Percentiles rank a stretch among this genome's conserved stretches.
phyloP scores from a whole-genome alignment of 2,888 invertebrate genomes.

The Agrochola circellaris region DNA sequence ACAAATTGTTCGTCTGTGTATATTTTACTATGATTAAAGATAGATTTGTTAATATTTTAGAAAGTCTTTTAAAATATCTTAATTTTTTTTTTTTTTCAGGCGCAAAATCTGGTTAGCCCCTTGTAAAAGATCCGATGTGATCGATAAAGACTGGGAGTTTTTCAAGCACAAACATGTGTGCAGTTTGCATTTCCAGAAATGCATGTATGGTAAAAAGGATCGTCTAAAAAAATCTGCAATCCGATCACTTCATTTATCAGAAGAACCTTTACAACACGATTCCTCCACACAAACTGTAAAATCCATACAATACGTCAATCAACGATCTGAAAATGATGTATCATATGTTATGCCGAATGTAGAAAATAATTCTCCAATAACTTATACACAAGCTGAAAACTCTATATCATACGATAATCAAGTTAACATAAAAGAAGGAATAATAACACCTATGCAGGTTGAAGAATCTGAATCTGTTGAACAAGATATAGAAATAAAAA shows the following conservation, averaged over 20 bases:
- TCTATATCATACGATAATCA: not conserved
- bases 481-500: constrained; percentile 1
- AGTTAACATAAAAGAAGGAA: constrained; percentile 13
- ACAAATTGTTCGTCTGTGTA: not conserved
- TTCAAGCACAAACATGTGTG: constrained; percentile 35
- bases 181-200: constrained; percentile 31
- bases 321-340: not conserved
- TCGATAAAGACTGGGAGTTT: constrained; percentile 24
- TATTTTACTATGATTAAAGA: not conserved
- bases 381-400: constrained; percentile 7
- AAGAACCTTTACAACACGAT: constrained; percentile 27
- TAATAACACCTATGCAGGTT: not conserved
- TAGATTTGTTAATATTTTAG: not conserved
- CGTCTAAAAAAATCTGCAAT: constrained; percentile 27
- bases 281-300: constrained; percentile 25
- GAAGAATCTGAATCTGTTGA: constrained; percentile 1
- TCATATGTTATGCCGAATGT: not conserved
- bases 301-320: not conserved
- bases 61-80: not conserved
- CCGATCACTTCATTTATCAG: constrained; percentile 28
- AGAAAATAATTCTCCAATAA: not conserved
- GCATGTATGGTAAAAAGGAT: constrained; percentile 13
- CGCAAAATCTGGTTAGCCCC: constrained; percentile 31
- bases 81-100: constrained; percentile 28
- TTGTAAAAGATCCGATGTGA: constrained; percentile 32